Evolutionary conservation across 2,113 vertebrate species (phyloP).

Genomic region (Choloepus hoffmanni): DNA sequence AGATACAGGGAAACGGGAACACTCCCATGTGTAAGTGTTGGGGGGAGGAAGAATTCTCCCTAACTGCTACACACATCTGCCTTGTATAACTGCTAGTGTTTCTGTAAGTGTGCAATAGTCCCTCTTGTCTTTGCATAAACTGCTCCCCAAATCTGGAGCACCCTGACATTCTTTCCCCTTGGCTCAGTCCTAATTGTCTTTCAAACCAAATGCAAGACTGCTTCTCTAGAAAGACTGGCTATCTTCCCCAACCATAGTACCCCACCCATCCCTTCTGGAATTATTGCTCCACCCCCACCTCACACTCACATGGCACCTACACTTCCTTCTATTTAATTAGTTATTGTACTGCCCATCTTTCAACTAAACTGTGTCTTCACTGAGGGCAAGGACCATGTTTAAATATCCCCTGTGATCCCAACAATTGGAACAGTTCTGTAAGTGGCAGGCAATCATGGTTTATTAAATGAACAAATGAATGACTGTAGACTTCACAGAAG

Average conservation of each 20-base stretch:
- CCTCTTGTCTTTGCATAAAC: neutral
- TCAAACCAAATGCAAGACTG: neutral
- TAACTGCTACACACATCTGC: neutral
- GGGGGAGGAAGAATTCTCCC: neutral
- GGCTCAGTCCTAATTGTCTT: neutral
- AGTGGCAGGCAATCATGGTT: neutral
- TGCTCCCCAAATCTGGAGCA: neutral
- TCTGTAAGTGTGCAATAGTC: neutral
- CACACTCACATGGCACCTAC: neutral
- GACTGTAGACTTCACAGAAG: neutral
- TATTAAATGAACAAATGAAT: neutral
- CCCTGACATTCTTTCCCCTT: neutral
- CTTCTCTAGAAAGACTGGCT: neutral
- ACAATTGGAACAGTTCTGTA: neutral
- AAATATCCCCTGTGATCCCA: neutral
- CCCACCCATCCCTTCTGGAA: neutral
- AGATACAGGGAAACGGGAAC: neutral
- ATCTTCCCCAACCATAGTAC: neutral
- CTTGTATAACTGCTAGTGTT: neutral
- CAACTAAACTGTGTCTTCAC: neutral
- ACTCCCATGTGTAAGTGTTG: neutral
- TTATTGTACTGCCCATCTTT: neutral
- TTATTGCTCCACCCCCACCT: neutral
- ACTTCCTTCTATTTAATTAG: neutral
- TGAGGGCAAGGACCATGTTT: neutral